Evolutionary conservation across 2,888 invertebrate genomes (phyloP).

Genomic region (Conistra vaccinii): DNA sequence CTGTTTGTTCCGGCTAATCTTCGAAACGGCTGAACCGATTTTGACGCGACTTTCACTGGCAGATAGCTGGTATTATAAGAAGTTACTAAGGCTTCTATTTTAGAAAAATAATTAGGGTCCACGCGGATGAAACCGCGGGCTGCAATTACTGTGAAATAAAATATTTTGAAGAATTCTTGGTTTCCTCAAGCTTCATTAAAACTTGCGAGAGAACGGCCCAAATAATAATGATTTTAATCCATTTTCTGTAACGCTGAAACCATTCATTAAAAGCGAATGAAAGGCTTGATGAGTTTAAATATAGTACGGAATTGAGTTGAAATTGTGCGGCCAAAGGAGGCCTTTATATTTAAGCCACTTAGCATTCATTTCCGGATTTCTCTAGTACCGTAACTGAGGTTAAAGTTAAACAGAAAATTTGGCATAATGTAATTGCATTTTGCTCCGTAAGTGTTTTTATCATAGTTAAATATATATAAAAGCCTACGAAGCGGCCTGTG

Average conservation of each 20-base stretch:
- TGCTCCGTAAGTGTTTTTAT: background rate
- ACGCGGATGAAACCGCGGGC: no score
- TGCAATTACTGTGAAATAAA: no score
- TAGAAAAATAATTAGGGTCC: no score
- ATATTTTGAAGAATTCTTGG: background rate
- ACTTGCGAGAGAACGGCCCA: background rate
- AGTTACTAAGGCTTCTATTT: no score
- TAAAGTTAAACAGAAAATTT: conserved; percentile 12
- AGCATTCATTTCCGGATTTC: conserved; percentile 26
- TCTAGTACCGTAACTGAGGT: background rate
- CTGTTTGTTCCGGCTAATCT: no score
- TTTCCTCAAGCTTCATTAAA: background rate
- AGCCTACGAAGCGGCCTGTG: no score
- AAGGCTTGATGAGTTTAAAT: conserved; percentile 26
- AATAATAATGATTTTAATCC: background rate
- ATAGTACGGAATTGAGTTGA: background rate
- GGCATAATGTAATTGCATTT: conserved; percentile 32
- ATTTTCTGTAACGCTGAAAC: background rate
- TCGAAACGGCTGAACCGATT: no score
- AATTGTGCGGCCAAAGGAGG: no score
- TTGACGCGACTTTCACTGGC: no score
- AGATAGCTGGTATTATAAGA: no score
- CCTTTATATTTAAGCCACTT: conserved; percentile 13
- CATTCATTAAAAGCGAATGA: conserved; percentile 20
- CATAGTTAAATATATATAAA: conserved; percentile 4